A percentile compares a stretch with the other conserved stretches of the same genome.
Conservation (phyloP, 2,797 vertebrate species). For the Thaleichthys pacificus region DNA sequence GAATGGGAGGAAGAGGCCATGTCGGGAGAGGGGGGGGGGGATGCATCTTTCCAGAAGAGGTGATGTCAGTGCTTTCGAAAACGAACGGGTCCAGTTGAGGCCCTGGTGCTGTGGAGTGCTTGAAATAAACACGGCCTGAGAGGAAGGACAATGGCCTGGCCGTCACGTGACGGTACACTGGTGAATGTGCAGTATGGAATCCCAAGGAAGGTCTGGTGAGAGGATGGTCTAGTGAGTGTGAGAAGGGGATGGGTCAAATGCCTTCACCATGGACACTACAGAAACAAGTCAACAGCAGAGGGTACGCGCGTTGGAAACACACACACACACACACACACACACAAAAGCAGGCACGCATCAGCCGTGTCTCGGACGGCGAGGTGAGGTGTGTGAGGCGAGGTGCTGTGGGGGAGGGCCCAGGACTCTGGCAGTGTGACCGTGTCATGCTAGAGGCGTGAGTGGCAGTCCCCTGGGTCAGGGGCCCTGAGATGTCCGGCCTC, state of each 20-base stretch:
- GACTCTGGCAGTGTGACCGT: slow-evolving; percentile 55
- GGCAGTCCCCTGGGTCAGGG: slow-evolving; percentile 59
- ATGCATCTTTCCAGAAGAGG: slow-evolving; percentile 34
- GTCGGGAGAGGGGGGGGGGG: slow-evolving; percentile 21
- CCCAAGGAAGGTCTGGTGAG: not conserved
- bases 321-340: too few relatives aligned
- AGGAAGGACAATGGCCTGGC: too few relatives aligned
- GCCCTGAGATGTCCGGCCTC: slow-evolving; percentile 69
- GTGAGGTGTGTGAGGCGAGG: slow-evolving; percentile 41
- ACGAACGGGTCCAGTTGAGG: slow-evolving; percentile 25
- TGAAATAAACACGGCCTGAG: not conserved
- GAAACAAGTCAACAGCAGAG: too few relatives aligned
- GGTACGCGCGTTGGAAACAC: too few relatives aligned
- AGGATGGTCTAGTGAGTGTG: too few relatives aligned
- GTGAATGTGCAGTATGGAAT: not conserved
- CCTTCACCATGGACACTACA: too few relatives aligned
- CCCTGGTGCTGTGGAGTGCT: not conserved
- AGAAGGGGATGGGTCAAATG: too few relatives aligned
- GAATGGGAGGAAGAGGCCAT: slow-evolving; percentile 57
- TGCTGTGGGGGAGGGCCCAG: slow-evolving; percentile 46
- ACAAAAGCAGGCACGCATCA: not conserved
- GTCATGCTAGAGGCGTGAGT: slow-evolving; percentile 53
- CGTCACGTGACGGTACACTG: not conserved
- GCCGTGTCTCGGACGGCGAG: slow-evolving; percentile 40
- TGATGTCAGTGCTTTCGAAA: slow-evolving; percentile 13